These are phyloP conservation scores for Calameuta pallipes DNA, from an alignment of 2,888 invertebrate genomes.

Conservation along the genomic window DNA sequence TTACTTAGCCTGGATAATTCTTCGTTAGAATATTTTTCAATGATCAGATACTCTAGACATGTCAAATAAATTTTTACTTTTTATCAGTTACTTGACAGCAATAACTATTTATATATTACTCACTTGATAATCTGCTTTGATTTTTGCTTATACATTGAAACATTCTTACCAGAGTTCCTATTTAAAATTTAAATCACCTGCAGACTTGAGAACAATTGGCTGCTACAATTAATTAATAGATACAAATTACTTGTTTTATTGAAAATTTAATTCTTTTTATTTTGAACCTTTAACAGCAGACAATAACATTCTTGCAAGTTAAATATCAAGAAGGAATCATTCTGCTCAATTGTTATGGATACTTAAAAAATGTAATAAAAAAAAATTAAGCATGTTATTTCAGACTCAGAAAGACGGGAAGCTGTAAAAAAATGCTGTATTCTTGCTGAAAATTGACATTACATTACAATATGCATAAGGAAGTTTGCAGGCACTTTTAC, in stretches of 20 bases:
- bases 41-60: not conserved
- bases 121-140: not conserved
- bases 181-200: not conserved
- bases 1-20: not conserved
- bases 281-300: not conserved
- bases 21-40: not conserved
- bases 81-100: not conserved
- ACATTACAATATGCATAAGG: not conserved
- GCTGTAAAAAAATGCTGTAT: not conserved
- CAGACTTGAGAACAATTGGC: not conserved
- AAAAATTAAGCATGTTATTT: slow-evolving; percentile 1
- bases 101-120: not conserved
- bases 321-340: not conserved
- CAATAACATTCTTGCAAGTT: not conserved
- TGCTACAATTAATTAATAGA: slow-evolving; percentile 2
- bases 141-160: not conserved
- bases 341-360: not conserved
- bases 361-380: slow-evolving; percentile 25
- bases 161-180: not conserved
- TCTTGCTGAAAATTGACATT: not conserved
- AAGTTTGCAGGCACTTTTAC: slow-evolving; percentile 35
- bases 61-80: not conserved
- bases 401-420: not conserved
- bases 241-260: slow-evolving; percentile 24
- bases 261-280: slow-evolving; percentile 16